Evolutionary conservation across 1,140 invertebrate species (phyloP).

Genomic region (Bombyx mandarina): DNA sequence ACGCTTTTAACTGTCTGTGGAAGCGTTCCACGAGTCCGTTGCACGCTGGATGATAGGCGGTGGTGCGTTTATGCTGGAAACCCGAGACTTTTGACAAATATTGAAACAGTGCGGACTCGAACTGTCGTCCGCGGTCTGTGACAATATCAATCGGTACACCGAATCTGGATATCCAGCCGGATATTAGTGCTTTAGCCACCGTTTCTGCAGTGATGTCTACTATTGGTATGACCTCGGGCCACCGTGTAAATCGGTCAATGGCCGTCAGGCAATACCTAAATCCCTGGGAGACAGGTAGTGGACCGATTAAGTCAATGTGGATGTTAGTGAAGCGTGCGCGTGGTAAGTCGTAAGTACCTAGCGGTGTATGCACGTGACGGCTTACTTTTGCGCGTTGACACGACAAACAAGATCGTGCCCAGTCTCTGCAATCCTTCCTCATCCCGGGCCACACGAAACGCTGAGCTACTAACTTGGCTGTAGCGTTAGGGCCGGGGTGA

Average conservation of each 20-base stretch:
- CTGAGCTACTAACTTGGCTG: neutral
- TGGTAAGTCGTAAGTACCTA: constrained; percentile 6
- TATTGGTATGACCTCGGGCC: constrained; percentile 57
- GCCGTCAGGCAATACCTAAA: constrained; percentile 49
- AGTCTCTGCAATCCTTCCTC: neutral
- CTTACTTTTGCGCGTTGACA: neutral
- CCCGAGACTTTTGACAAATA: constrained; percentile 22
- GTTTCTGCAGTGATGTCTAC: constrained; percentile 42
- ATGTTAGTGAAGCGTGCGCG: constrained; percentile 3
- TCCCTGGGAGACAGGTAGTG: constrained; percentile 19
- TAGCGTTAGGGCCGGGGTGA: neutral
- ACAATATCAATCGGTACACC: too few species aligned
- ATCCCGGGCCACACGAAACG: constrained; percentile 1
- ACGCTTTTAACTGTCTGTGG: too few species aligned
- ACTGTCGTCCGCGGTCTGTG: too few species aligned
- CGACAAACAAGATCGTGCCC: neutral
- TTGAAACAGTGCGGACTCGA: too few species aligned
- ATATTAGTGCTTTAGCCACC: too few species aligned
- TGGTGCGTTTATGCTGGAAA: constrained; percentile 19
- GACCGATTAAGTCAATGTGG: constrained; percentile 11
- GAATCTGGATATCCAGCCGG: too few species aligned
- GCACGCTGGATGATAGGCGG: too few species aligned
- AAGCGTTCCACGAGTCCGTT: too few species aligned
- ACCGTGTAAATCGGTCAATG: constrained; percentile 62
- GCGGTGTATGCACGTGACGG: neutral